Base-by-base conservation (phyloP, 2,113 vertebrate genomes). In the Hepsetus odoe region DNA sequence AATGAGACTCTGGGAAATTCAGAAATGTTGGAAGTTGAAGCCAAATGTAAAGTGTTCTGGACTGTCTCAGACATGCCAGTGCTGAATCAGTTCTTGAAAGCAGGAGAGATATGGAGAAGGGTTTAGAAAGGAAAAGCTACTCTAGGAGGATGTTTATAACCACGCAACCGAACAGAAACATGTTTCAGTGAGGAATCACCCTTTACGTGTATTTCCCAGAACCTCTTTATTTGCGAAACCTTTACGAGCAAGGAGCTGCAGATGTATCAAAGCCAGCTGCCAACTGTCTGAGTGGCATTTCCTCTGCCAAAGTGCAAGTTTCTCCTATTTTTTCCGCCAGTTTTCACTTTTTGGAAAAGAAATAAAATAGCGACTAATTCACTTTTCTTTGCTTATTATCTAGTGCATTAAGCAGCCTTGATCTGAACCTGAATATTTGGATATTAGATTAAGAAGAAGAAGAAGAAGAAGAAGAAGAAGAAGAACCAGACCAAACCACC, bases 181-280 rank as follows among this genome's bases (percentile, higher is more conserved):
- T 88, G 85, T 89, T 84, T 88, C 85, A 82, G 35, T 73, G 73
- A 80, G 76, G 74, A 76, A 72, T 65, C 83, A 80, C 75, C 77
- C 86, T 84, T 61, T 82, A 56, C 35, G 61, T 65, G 61, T 20
- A 53, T 40, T 77, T 77, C 76, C 69, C 80, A 81, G 74, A 81
- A 72, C 20, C 42, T 22, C 61, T 11, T 81, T 33, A 71, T 73
- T 71, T 85, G 86, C 79, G 85, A 89, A 75, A 73, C 85, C 83
- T 90, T 91, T 89, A 91, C 90, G 89, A 91, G 88, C 87, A 80
- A 26, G 70, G 81, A 83, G 80, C 86, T 80, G 81, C 86, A 89
- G 84, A 85, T 82, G 80, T 86, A 88, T 89, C 85, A 86, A 84
- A 88, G 87, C 89, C 89, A 90, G 81, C 87, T 90, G 87, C 89